phyloP scores from a whole-genome alignment of 2,113 vertebrate genomes.

The Dromas ardeola region DNA sequence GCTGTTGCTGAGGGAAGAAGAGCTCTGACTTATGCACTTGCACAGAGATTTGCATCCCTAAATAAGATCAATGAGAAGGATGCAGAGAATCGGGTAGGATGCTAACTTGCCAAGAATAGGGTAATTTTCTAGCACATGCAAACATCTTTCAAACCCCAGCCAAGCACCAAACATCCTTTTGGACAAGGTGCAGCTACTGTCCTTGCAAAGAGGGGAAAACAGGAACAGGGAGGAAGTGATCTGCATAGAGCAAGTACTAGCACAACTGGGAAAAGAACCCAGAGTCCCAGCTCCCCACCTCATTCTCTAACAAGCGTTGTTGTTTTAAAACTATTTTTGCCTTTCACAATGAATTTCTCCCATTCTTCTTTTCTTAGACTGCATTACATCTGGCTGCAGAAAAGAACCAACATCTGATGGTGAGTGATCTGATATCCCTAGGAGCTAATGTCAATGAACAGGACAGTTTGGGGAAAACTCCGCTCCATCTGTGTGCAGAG shows the following conservation, averaged over 20 bases:
- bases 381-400: conserved; percentile 83
- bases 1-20: conserved; percentile 79
- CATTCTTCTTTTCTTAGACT: conserved; percentile 68
- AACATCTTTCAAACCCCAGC: neutral
- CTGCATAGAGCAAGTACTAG: neutral
- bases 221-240: neutral
- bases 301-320: too few species aligned
- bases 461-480: conserved; percentile 78
- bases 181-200: neutral
- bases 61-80: conserved; percentile 80
- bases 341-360: neutral
- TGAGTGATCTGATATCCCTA: conserved; percentile 80
- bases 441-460: conserved; percentile 79
- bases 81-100: conserved; percentile 77
- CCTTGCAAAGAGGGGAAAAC: neutral
- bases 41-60: conserved; percentile 73
- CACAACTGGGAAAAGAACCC: neutral
- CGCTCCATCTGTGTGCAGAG: conserved; percentile 84
- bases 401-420: conserved; percentile 85
- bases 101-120: neutral
- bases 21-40: conserved; percentile 76
- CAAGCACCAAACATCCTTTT: neutral
- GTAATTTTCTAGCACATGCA: neutral
- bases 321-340: neutral
- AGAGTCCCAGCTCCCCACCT: neutral